These are phyloP conservation scores for Hipposideros armiger DNA, from an alignment of 2,113 vertebrate genomes.

Conservation along the genomic window DNA sequence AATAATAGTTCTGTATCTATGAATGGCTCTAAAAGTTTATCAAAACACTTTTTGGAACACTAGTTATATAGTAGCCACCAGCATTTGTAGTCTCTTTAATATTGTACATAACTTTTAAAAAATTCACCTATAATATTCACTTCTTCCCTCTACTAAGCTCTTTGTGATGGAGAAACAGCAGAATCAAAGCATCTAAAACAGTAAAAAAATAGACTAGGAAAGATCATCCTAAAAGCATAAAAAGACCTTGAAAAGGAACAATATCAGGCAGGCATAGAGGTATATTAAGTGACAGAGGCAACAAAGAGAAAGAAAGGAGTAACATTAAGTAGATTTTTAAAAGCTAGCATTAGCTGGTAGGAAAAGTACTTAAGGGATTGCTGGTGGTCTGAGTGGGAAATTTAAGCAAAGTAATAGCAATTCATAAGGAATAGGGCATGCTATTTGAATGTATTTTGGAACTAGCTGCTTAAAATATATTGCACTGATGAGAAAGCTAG, in stretches of 20 bases:
- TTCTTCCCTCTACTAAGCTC: constrained; percentile 63
- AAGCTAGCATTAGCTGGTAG: constrained; percentile 83
- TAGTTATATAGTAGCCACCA: constrained; percentile 17
- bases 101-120: constrained; percentile 10
- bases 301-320: constrained; percentile 79
- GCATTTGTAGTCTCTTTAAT: constrained; percentile 43
- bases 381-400: constrained; percentile 76
- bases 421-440: constrained; percentile 68
- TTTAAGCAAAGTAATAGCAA: constrained; percentile 77
- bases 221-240: constrained; percentile 79
- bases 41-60: constrained; percentile 42
- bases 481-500: constrained; percentile 54
- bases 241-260: constrained; percentile 77
- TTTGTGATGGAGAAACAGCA: constrained; percentile 67
- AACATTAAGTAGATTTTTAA: constrained; percentile 82
- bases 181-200: constrained; percentile 68
- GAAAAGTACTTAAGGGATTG: constrained; percentile 80
- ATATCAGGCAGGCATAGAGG: constrained; percentile 63
- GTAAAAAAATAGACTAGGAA: constrained; percentile 58
- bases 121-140: constrained; percentile 59
- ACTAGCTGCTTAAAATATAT: constrained; percentile 76
- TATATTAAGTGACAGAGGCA: constrained; percentile 78
- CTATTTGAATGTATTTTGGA: constrained; percentile 75
- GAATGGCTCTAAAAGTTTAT: constrained; percentile 40
- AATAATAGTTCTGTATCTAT: not conserved